These are phyloP conservation scores for Euclidia mi DNA, from an alignment of 2,888 invertebrate species.

Conservation along the genomic window DNA sequence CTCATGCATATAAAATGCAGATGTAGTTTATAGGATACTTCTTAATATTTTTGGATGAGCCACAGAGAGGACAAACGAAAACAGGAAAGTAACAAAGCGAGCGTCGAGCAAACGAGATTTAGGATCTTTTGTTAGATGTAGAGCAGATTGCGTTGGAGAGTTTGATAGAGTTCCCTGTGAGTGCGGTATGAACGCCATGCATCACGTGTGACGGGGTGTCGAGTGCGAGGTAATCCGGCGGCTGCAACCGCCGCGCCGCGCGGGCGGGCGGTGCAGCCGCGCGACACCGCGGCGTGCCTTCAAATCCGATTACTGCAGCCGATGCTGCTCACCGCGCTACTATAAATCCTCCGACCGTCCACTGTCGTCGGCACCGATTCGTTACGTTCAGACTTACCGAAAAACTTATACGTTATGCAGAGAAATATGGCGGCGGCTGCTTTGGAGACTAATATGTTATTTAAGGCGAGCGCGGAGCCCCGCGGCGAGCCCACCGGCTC, in stretches of 20 bases:
- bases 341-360: conserved; percentile 78
- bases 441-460: conserved; percentile 86
- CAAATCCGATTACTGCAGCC: conserved; percentile 81
- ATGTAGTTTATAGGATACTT: too few species aligned
- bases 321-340: conserved; percentile 83
- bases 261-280: neutral
- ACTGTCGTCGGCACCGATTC: conserved; percentile 83
- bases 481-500: conserved; percentile 82
- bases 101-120: too few species aligned
- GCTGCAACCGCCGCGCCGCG: conserved; percentile 9
- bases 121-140: neutral
- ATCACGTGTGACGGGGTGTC: conserved; percentile 8
- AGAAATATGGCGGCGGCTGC: conserved; percentile 84
- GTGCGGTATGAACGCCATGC: conserved; percentile 6
- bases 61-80: too few species aligned
- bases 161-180: conserved; percentile 10
- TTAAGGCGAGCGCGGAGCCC: conserved; percentile 80
- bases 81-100: too few species aligned
- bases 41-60: too few species aligned
- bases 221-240: conserved; percentile 18
- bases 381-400: conserved; percentile 84
- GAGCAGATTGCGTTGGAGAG: neutral
- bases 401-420: conserved; percentile 70
- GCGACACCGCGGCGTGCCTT: conserved; percentile 26
- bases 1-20: too few species aligned